Evolutionary conservation across 2,113 vertebrate species (phyloP).

Genomic region (Rallus limicola): DNA sequence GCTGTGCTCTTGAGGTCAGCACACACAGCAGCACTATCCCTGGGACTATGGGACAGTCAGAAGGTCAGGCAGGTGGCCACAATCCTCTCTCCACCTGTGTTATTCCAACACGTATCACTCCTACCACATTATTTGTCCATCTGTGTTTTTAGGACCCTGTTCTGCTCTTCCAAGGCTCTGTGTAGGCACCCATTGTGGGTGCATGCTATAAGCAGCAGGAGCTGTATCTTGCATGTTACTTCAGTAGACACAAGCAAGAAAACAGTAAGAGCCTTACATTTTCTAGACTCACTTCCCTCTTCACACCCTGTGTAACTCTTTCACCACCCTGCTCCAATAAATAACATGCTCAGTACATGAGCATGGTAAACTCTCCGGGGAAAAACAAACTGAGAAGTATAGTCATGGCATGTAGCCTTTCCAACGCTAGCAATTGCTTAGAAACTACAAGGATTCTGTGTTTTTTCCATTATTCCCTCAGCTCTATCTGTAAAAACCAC

Average conservation of each 20-base stretch:
- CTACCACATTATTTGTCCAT: fast-evolving
- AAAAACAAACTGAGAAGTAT: neutral
- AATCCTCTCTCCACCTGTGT: neutral
- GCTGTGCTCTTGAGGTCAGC: fast-evolving
- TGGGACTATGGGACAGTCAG: no score
- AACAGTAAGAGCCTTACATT: neutral
- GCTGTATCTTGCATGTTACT: neutral
- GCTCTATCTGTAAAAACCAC: neutral
- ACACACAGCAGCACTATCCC: neutral
- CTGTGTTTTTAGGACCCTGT: neutral
- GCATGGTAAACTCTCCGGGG: neutral
- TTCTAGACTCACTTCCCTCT: neutral
- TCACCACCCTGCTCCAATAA: neutral
- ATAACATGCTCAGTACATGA: neutral
- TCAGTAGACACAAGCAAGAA: neutral
- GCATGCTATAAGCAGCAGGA: neutral
- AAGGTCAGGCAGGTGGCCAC: neutral
- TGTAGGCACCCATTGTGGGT: fast-evolving
- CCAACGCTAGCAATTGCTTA: neutral
- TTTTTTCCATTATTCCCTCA: neutral
- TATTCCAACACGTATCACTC: neutral
- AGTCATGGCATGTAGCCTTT: neutral
- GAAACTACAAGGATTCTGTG: neutral
- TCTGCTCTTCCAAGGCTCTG: neutral
- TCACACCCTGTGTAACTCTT: neutral